Evolutionary conservation across 1,140 invertebrate species (phyloP).

Genomic region (Trichomalopsis sarcophagae): DNA sequence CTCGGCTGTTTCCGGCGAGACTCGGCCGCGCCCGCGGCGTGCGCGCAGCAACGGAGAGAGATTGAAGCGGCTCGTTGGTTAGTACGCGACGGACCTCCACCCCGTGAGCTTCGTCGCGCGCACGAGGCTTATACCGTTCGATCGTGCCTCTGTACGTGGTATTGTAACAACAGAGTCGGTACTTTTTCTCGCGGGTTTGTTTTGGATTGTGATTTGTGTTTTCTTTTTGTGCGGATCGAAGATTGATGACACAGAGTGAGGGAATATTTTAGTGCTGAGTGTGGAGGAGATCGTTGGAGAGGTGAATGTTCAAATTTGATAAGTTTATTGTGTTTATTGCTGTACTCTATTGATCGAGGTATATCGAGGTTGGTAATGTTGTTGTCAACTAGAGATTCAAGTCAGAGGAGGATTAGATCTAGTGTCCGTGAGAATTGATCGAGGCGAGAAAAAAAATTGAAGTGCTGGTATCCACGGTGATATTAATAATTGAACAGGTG

Average conservation of each 20-base stretch:
- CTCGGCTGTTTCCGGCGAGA: slow-evolving; percentile 59
- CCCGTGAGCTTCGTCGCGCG: slow-evolving; percentile 52
- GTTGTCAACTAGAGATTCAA: too few relatives aligned
- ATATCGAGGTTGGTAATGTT: too few relatives aligned
- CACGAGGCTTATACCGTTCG: neutral
- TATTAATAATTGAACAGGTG: too few relatives aligned
- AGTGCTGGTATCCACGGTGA: too few relatives aligned
- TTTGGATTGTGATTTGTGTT: neutral
- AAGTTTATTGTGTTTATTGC: neutral
- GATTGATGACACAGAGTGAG: too few relatives aligned
- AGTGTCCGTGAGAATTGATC: too few relatives aligned
- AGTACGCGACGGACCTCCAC: slow-evolving; percentile 63
- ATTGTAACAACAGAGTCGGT: too few relatives aligned
- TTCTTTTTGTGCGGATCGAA: neutral
- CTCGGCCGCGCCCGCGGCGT: slow-evolving; percentile 50
- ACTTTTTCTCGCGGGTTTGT: neutral
- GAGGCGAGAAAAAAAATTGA: too few relatives aligned
- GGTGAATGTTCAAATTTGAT: neutral
- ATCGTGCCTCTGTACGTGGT: neutral
- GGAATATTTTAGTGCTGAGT: too few relatives aligned
- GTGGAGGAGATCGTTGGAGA: too few relatives aligned
- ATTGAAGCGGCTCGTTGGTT: slow-evolving; percentile 36
- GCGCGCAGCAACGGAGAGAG: neutral
- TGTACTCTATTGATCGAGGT: neutral
- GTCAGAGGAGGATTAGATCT: neutral